Evolutionary conservation across 2,797 vertebrate genomes (phyloP).

Genomic region (Typhlichthys subterraneus): DNA sequence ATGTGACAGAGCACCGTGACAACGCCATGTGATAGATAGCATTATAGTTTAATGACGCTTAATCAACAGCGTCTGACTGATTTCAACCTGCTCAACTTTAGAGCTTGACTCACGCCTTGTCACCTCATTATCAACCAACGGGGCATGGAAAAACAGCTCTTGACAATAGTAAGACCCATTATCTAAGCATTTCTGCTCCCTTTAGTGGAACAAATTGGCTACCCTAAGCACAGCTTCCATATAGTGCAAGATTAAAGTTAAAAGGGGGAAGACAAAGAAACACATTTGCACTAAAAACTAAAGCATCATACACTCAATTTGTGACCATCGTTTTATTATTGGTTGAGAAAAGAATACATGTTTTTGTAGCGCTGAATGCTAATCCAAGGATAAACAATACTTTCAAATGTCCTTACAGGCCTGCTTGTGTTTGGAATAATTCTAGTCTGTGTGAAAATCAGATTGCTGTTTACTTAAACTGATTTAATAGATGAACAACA

Average conservation of each 20-base stretch:
- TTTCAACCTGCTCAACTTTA: slow-evolving; percentile 21
- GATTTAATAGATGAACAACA: too few species aligned
- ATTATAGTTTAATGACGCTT: slow-evolving; percentile 3
- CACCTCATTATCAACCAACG: slow-evolving; percentile 63
- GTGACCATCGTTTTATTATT: slow-evolving; percentile 2
- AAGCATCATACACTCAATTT: slow-evolving; percentile 7
- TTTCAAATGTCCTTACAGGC: too few species aligned
- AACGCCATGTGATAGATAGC: background rate
- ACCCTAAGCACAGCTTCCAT: slow-evolving; percentile 42
- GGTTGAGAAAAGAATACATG: too few species aligned
- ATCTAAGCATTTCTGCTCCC: slow-evolving; percentile 59
- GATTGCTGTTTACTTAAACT: too few species aligned
- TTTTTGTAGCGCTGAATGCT: too few species aligned
- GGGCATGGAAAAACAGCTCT: slow-evolving; percentile 52
- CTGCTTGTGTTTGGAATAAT: too few species aligned
- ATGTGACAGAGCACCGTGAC: background rate
- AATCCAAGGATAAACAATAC: too few species aligned
- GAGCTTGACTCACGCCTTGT: slow-evolving; percentile 25
- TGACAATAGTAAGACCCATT: slow-evolving; percentile 60
- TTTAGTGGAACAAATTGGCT: slow-evolving; percentile 66
- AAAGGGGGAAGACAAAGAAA: slow-evolving; percentile 20
- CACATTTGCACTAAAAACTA: slow-evolving; percentile 8
- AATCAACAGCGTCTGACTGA: slow-evolving; percentile 24
- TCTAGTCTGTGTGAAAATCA: too few species aligned
- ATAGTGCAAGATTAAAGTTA: slow-evolving; percentile 23